A percentile compares a stretch with the other conserved stretches of the same genome.
Evolutionary conservation across 2,797 vertebrate species (phyloP).

Genomic region (Galago senegalensis): DNA sequence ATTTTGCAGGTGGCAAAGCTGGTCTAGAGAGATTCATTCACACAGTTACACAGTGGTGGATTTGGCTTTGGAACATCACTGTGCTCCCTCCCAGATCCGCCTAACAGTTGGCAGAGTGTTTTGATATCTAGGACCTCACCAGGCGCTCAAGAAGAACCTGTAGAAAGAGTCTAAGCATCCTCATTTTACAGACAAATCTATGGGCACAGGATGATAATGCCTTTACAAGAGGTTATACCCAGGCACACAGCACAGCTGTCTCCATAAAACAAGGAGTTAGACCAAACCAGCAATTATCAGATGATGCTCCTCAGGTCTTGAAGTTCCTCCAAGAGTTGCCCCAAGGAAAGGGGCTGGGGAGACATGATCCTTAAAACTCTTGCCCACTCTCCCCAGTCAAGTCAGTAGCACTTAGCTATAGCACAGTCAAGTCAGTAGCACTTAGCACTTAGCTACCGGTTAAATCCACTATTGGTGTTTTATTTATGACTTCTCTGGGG

Average conservation of each 20-base stretch:
- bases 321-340: neutral
- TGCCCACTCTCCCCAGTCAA: neutral
- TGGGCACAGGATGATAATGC: neutral
- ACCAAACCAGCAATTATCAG: neutral
- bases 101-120: neutral
- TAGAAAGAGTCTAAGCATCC: neutral
- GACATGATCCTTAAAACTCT: neutral
- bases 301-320: neutral
- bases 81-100: neutral
- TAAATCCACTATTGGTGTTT: neutral
- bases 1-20: neutral
- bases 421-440: neutral
- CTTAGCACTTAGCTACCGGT: neutral
- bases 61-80: neutral
- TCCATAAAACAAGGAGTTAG: neutral
- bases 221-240: neutral
- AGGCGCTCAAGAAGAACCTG: neutral
- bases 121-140: neutral
- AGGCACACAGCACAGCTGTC: neutral
- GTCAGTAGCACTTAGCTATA: neutral
- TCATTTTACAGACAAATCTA: neutral
- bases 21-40: neutral
- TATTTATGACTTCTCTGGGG: neutral
- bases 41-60: neutral
- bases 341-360: fast-evolving